Evolutionary conservation across 1,140 invertebrate species (phyloP).

Genomic region (Thrips palmi): DNA sequence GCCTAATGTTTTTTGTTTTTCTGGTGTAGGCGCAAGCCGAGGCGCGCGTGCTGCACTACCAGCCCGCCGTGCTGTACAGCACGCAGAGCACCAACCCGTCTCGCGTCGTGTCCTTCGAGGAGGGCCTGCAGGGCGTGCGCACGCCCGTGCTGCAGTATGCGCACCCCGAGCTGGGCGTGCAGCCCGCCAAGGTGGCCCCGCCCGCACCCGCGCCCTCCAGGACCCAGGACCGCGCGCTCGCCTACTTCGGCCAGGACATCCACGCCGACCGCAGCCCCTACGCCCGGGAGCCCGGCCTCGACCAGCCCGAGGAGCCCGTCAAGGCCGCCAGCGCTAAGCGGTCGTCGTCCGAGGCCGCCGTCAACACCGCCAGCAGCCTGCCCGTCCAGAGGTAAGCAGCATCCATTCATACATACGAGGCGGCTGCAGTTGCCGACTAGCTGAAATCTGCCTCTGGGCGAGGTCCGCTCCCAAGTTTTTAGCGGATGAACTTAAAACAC

Average conservation of each 20-base stretch:
- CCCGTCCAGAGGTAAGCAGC: too few relatives aligned
- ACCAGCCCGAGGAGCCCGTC: conserved; percentile 4
- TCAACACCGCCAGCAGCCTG: conserved; percentile 29
- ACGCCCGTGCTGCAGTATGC: conserved; percentile 57
- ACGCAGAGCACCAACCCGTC: conserved; percentile 26
- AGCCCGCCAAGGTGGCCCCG: conserved; percentile 34
- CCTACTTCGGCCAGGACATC: conserved; percentile 21
- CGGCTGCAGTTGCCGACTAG: too few relatives aligned
- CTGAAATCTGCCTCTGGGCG: too few relatives aligned
- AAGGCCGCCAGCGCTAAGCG: background rate
- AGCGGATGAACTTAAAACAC: too few relatives aligned
- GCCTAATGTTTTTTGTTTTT: too few relatives aligned
- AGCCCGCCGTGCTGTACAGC: conserved; percentile 38
- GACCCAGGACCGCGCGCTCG: conserved; percentile 14
- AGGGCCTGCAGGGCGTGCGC: conserved; percentile 43
- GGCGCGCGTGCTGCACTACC: conserved; percentile 47
- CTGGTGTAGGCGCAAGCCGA: conserved; percentile 33
- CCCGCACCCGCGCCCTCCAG: background rate
- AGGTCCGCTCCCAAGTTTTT: too few relatives aligned
- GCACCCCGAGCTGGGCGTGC: conserved; percentile 54
- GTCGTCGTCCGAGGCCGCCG: conserved; percentile 25
- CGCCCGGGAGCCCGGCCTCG: conserved; percentile 21
- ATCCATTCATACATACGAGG: too few relatives aligned
- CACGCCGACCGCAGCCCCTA: conserved; percentile 24
- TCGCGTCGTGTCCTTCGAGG: conserved; percentile 31